phyloP scores from a whole-genome alignment of 2,888 invertebrate species.

The Bimastos eiseni region DNA sequence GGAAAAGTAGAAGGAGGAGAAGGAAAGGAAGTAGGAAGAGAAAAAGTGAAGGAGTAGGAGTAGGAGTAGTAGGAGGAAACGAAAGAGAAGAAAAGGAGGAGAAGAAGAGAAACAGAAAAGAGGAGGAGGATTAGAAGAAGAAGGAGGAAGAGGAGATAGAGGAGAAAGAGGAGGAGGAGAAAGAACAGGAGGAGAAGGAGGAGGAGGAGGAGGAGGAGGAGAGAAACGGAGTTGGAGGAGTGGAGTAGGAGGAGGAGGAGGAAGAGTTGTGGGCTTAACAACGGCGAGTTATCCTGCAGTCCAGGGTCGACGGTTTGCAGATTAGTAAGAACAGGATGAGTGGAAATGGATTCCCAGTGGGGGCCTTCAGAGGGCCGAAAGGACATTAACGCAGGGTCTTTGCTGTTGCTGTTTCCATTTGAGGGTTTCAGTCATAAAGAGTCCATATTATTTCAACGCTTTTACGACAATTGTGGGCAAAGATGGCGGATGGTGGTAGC shows the following conservation, averaged over 20 bases:
- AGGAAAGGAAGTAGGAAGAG: no score
- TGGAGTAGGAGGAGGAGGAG: neutral
- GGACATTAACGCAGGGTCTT: neutral
- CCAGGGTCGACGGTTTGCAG: neutral
- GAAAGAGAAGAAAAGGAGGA: no score
- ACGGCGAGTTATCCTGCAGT: neutral
- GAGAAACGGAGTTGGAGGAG: neutral
- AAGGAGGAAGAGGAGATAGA: no score
- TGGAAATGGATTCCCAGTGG: neutral
- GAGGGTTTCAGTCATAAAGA: neutral
- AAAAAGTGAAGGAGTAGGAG: no score
- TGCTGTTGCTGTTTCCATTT: no score
- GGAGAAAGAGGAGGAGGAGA: no score
- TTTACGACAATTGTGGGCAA: neutral
- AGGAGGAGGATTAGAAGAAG: neutral
- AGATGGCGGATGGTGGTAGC: constrained; percentile 13
- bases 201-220: neutral
- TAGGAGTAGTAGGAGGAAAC: no score
- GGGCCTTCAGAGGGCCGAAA: neutral
- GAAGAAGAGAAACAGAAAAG: neutral
- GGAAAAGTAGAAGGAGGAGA: no score
- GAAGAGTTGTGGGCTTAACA: neutral
- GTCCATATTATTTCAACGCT: neutral
- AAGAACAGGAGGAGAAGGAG: no score
- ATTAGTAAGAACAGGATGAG: neutral